Percentiles rank a stretch among this genome's conserved stretches.
These are phyloP conservation scores for Hippocampus barbouri DNA, from an alignment of 2,113 vertebrate genomes.

Conservation along the genomic window DNA sequence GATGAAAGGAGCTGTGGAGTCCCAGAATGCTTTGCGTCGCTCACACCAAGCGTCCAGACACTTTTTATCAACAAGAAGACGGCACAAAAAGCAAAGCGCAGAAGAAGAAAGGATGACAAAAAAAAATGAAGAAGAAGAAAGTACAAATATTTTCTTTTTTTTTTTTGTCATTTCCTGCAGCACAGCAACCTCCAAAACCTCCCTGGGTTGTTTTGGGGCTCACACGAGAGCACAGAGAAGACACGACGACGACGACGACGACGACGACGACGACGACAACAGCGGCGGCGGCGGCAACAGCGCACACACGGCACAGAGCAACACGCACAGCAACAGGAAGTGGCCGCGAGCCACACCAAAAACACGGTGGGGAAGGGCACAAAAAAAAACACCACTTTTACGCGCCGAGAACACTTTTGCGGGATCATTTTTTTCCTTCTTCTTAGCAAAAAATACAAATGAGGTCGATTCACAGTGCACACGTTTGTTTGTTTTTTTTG, in stretches of 20 bases:
- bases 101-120: slow-evolving; percentile 67
- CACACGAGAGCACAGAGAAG: slow-evolving; percentile 98
- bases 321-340: slow-evolving; percentile 98
- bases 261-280: slow-evolving; percentile 65
- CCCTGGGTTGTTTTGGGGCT: background rate
- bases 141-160: slow-evolving; percentile 74
- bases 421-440: background rate
- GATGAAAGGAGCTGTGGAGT: slow-evolving; percentile 58
- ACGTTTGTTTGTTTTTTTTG: slow-evolving; percentile 57
- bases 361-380: slow-evolving; percentile 72
- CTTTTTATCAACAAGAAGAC: slow-evolving; percentile 97
- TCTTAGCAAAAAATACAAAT: slow-evolving; percentile 39
- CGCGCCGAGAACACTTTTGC: background rate
- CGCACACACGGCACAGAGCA: slow-evolving; percentile 99
- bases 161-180: slow-evolving; percentile 89
- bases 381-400: slow-evolving; percentile 7
- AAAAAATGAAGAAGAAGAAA: slow-evolving; percentile 95
- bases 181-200: slow-evolving; percentile 88
- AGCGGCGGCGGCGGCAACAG: slow-evolving; percentile 93
- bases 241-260: slow-evolving; percentile 69
- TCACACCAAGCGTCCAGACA: slow-evolving; percentile 88
- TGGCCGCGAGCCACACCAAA: slow-evolving; percentile 97
- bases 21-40: slow-evolving; percentile 89
- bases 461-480: slow-evolving; percentile 78
- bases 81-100: slow-evolving; percentile 98